Evolutionary conservation across 2,888 invertebrate genomes (phyloP).

Genomic region (Rhyacophila evoluta): DNA sequence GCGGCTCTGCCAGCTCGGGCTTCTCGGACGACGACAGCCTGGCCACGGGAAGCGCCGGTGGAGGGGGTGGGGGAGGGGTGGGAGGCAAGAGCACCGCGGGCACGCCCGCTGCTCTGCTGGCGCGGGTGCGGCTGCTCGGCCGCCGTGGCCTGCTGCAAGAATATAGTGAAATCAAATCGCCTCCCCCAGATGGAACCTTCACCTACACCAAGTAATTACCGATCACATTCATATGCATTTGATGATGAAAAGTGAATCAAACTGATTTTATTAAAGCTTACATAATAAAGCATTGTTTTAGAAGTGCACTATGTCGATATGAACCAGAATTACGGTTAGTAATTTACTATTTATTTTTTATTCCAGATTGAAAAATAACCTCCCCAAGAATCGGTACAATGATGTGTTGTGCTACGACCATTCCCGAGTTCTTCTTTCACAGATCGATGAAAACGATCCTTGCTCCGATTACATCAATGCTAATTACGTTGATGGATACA

Average conservation of each 20-base stretch:
- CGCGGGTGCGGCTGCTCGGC: constrained; percentile 80
- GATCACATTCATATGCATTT: too few relatives aligned
- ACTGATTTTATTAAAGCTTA: too few relatives aligned
- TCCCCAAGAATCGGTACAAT: constrained; percentile 90
- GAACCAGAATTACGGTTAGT: too few relatives aligned
- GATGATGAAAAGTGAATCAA: too few relatives aligned
- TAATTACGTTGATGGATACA: constrained; percentile 98
- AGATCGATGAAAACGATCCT: constrained; percentile 78
- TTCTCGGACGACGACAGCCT: constrained; percentile 93
- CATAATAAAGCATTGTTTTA: too few relatives aligned
- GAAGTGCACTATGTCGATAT: too few relatives aligned
- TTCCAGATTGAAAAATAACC: constrained; percentile 75
- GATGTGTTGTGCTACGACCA: constrained; percentile 98
- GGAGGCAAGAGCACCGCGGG: constrained; percentile 75
- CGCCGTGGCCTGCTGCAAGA: constrained; percentile 87
- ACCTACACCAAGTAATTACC: constrained; percentile 79
- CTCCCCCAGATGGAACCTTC: constrained; percentile 90
- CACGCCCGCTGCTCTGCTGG: constrained; percentile 80
- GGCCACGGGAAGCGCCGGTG: constrained; percentile 73
- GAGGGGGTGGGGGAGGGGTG: constrained; percentile 77
- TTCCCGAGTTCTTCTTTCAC: constrained; percentile 88
- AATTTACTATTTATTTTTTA: too few relatives aligned
- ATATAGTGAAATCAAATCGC: constrained; percentile 87
- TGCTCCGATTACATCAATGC: constrained; percentile 96
- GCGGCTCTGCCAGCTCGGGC: constrained; percentile 82